Percentiles rank a stretch among this genome's conserved stretches.
These are phyloP conservation scores for rat (Rattus norvegicus) DNA, from an alignment of 2,113 vertebrate species.

Conservation along the genomic window GRCr8 NC_086022.1:83413001-83413500, in stretches of 20 bases:
- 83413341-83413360: neutral
- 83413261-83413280: neutral
- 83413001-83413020: neutral
- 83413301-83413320: neutral
- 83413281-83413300: slow-evolving; percentile 27
- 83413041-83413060: neutral
- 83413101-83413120: neutral
- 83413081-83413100: neutral
- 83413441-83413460: neutral
- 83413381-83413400: neutral
- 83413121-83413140: neutral
- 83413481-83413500: neutral
- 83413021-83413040: neutral
- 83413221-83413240: neutral
- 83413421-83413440: neutral
- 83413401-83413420: neutral
- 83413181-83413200: neutral
- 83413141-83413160: neutral
- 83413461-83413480: neutral
- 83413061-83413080: neutral
- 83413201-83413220: neutral
- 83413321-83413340: neutral
- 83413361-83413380: neutral
- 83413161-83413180: neutral
- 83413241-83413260: neutral